A percentile compares a stretch with the other conserved stretches of the same genome.
phyloP scores from a whole-genome alignment of 2,797 vertebrate species.

The Labeo calbasu region DNA sequence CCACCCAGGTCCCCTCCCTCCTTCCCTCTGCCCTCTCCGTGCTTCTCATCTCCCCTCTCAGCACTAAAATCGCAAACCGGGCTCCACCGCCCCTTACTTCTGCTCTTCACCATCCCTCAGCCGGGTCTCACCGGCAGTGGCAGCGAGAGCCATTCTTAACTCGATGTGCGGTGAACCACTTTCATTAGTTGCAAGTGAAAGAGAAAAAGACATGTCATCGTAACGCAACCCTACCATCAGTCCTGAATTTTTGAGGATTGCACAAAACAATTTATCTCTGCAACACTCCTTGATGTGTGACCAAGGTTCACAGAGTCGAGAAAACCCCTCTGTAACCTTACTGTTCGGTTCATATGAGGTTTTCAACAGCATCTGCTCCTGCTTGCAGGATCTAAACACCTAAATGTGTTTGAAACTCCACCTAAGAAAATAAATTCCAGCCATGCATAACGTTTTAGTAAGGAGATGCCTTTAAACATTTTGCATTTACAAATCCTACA shows the following conservation, averaged over 20 bases:
- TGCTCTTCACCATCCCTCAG: slow-evolving; percentile 32
- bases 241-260: slow-evolving; percentile 48
- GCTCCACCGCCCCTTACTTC: slow-evolving; percentile 66
- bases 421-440: slow-evolving; percentile 70
- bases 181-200: slow-evolving; percentile 55
- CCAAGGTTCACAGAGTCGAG: slow-evolving; percentile 64
- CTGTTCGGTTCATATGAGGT: slow-evolving; percentile 68
- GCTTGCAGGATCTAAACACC: slow-evolving; percentile 3
- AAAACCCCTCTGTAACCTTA: slow-evolving; percentile 64
- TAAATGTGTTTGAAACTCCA: slow-evolving; percentile 62
- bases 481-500: slow-evolving; percentile 29
- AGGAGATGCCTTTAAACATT: slow-evolving; percentile 73
- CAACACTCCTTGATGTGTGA: slow-evolving; percentile 61
- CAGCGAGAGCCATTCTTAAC: slow-evolving; percentile 43
- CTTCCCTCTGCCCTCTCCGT: slow-evolving; percentile 75
- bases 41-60: slow-evolving; percentile 68
- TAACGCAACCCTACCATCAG: slow-evolving; percentile 41
- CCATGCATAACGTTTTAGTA: slow-evolving; percentile 70
- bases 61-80: slow-evolving; percentile 66
- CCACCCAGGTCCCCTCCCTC: slow-evolving; percentile 72
- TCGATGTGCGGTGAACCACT: slow-evolving; percentile 61
- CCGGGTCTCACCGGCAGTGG: slow-evolving; percentile 42
- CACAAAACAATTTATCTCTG: slow-evolving; percentile 43
- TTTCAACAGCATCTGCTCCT: slow-evolving; percentile 43
- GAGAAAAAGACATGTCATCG: slow-evolving; percentile 56